Base-by-base conservation (phyloP, 2,113 vertebrate species). In the Eonycteris spelaea region DNA sequence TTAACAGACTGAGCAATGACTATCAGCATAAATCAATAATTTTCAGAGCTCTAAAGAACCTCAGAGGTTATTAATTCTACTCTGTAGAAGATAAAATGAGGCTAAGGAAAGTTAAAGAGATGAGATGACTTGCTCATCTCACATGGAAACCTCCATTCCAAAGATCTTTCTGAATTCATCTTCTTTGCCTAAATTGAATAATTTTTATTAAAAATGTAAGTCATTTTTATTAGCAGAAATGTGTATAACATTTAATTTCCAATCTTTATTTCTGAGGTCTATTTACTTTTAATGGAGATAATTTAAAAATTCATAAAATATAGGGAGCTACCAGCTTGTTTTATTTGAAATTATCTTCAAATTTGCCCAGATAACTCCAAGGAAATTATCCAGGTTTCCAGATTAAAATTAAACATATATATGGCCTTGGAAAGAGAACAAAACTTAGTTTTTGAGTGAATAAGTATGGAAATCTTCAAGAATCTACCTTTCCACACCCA, bases 1-100 rank as follows among this genome's bases (percentile, higher is more conserved):
- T 73, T 86, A 92, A 90, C n/a, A 95, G 75, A 78, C 18, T 96
- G 30, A 91, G 43, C 73, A 77, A 79, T 53, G 61, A 90, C 45
- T 71, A 30, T 40, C 6, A 51, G 21, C 51, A 96, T 80, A 90
- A 94, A 65, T 85, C 75, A 91, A 82, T 40, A 67, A 70, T 88
- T 88, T 95, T 92, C 19, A 77, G 22, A 97, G 59, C 40, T 94
- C 51, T 70, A 45, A 55, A 91, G 35, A 70, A 68, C 5, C 26
- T 45, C n/a, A 65, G 40, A 94, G 38, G 8, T 86, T 48, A 86
- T 84, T 89, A 84, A 95, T 88, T 78, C 78, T 73, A 38, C 7
- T 94, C 30, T 67, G 4, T 51, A 73, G 30, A 86, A 88, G 24
- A 91, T 35, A 95, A 97, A 95, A 89, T 77, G 9, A 83, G 30